phyloP scores from a whole-genome alignment of 2,797 vertebrate genomes.

The Tokudaia tokunoshimensis region DNA sequence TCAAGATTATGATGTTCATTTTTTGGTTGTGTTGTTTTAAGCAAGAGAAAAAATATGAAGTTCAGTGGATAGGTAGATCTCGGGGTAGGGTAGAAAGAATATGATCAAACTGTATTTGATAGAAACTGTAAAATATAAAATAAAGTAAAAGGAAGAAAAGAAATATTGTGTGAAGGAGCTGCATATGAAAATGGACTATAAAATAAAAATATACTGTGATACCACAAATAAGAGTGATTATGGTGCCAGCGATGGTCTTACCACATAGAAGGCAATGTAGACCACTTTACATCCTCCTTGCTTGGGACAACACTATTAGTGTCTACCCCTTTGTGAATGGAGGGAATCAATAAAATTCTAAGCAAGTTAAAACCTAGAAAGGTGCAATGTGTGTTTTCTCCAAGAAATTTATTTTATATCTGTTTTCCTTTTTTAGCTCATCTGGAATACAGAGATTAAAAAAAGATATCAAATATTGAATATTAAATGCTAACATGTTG shows the following conservation, averaged over 20 bases:
- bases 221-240: not conserved
- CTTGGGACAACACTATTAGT: constrained; percentile 24
- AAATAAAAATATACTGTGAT: not conserved
- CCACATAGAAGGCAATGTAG: not conserved
- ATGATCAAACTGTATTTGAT: not conserved
- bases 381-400: constrained; percentile 16
- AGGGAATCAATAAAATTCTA: constrained; percentile 64
- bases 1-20: too few relatives aligned
- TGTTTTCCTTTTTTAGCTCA: constrained; percentile 60
- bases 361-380: constrained; percentile 59
- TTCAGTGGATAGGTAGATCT: not conserved
- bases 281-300: constrained; percentile 42
- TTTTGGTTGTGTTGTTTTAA: not conserved
- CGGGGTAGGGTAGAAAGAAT: not conserved
- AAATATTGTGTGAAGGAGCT: not conserved
- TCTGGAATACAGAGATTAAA: constrained; percentile 68
- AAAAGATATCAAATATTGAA: constrained; percentile 78
- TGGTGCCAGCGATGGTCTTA: not conserved
- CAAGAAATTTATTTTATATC: constrained; percentile 56
- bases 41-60: not conserved
- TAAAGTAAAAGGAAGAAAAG: not conserved
- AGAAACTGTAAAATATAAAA: not conserved
- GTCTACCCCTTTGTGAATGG: not conserved
- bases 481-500: constrained; percentile 71
- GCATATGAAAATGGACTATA: not conserved